These are phyloP conservation scores for Liolophura sinensis DNA, from an alignment of 1,140 invertebrate genomes.

Conservation along the genomic window DNA sequence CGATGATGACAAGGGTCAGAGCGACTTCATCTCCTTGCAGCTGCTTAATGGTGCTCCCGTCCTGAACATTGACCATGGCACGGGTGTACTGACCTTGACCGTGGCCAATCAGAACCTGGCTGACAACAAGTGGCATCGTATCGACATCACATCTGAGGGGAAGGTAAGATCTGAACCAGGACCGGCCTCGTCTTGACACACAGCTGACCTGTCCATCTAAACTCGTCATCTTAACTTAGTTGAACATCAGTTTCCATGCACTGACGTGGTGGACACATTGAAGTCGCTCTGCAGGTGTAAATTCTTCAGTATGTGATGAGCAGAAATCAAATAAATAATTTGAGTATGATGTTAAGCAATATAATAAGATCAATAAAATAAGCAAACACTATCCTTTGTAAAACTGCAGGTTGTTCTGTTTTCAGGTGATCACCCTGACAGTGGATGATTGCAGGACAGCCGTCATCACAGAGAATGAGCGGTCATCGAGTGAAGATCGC, in stretches of 20 bases:
- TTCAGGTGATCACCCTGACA: constrained; percentile 67
- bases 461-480: constrained; percentile 71
- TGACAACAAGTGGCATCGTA: constrained; percentile 94
- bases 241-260: too few relatives aligned
- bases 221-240: too few relatives aligned
- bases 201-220: background rate
- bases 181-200: constrained; percentile 9
- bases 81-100: constrained; percentile 85
- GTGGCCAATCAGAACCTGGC: constrained; percentile 80
- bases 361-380: too few relatives aligned
- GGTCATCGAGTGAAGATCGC: constrained; percentile 71
- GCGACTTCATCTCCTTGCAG: constrained; percentile 93
- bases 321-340: too few relatives aligned
- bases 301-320: too few relatives aligned
- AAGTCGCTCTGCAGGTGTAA: too few relatives aligned
- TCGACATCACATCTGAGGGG: constrained; percentile 94
- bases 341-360: too few relatives aligned
- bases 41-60: constrained; percentile 87
- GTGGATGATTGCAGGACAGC: constrained; percentile 90
- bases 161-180: constrained; percentile 64
- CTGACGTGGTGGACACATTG: too few relatives aligned
- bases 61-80: constrained; percentile 92
- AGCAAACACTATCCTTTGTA: too few relatives aligned
- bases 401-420: background rate
- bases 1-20: constrained; percentile 68